These are phyloP conservation scores for Junonia oenone DNA, from an alignment of 2,888 invertebrate species.

Conservation along the genomic window DNA sequence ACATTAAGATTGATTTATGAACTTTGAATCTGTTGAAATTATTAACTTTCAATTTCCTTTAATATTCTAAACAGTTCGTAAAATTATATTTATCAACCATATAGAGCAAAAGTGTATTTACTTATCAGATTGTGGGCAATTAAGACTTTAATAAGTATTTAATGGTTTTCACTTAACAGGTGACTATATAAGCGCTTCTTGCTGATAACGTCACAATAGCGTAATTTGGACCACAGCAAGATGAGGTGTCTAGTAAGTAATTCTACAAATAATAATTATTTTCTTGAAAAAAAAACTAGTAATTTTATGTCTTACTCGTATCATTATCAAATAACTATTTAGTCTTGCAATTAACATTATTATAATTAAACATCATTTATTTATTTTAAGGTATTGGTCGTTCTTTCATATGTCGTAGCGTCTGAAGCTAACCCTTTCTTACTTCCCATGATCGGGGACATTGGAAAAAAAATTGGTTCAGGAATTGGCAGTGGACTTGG, in stretches of 20 bases:
- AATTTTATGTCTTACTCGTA: too few species aligned
- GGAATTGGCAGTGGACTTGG: not conserved
- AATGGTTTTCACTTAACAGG: constrained; percentile 1
- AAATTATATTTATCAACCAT: not conserved
- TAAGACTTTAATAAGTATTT: constrained; percentile 10
- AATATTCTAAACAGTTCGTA: too few species aligned
- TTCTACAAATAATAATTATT: not conserved
- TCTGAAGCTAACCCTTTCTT: constrained; percentile 6
- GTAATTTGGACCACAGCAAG: not conserved
- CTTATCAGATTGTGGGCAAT: not conserved
- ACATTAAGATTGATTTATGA: too few species aligned
- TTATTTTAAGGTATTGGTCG: constrained; percentile 6
- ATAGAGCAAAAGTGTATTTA: not conserved
- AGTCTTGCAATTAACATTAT: too few species aligned
- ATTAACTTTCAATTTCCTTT: too few species aligned
- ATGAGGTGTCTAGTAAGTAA: constrained; percentile 21
- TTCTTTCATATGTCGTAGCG: constrained; percentile 1
- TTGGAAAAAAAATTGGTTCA: not conserved
- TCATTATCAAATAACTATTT: too few species aligned
- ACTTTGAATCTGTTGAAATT: too few species aligned
- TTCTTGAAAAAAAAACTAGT: not conserved
- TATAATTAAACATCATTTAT: too few species aligned
- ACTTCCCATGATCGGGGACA: not conserved
- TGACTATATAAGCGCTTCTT: constrained; percentile 4
- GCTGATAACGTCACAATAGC: not conserved